Percentiles rank a stretch among this genome's conserved stretches.
phyloP scores from a whole-genome alignment of 2,888 invertebrate species.

The Stenotaenia linearis region DNA sequence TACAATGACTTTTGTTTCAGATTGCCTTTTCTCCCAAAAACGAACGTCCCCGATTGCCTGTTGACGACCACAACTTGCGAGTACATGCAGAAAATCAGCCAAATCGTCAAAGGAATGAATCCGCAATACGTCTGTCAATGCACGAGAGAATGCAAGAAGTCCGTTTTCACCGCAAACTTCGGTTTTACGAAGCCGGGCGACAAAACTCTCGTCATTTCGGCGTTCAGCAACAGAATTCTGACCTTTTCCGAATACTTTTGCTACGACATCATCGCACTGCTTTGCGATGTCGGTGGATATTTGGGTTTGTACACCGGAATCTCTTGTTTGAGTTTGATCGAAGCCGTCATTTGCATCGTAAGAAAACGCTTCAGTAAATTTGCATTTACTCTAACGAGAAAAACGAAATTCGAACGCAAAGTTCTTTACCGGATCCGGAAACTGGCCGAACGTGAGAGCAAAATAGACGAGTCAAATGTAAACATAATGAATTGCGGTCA shows the following conservation, averaged over 20 bases:
- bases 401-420: neutral
- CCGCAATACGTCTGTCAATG: neutral
- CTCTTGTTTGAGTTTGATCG: neutral
- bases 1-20: neutral
- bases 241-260: neutral
- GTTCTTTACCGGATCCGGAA: neutral
- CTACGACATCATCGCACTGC: neutral
- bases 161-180: neutral
- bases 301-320: too few species aligned
- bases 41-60: neutral
- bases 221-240: neutral
- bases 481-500: neutral
- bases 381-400: neutral
- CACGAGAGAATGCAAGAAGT: neutral
- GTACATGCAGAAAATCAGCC: neutral
- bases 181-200: neutral
- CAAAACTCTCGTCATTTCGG: neutral
- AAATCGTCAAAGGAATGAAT: neutral
- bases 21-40: neutral
- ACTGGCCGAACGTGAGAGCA: neutral
- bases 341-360: neutral
- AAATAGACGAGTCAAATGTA: neutral
- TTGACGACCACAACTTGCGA: neutral
- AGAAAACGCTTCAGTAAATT: neutral
- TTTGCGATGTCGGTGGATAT: neutral